phyloP scores from a whole-genome alignment of 2,113 vertebrate species.

The Campylomormyrus tamandua region DNA sequence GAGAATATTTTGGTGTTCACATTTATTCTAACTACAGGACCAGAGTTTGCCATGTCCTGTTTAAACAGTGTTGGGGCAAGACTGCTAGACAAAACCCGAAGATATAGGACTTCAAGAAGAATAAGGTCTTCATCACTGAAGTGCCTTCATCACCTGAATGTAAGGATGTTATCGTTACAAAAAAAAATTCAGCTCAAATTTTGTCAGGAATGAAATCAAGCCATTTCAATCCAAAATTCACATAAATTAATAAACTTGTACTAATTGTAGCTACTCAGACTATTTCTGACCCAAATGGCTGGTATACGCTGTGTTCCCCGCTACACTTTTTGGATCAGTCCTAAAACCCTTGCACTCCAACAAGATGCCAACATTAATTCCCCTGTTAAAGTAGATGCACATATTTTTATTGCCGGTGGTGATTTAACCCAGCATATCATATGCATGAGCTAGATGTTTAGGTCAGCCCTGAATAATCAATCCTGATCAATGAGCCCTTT shows the following conservation, averaged over 20 bases:
- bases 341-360: background rate
- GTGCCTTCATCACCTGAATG: background rate
- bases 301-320: background rate
- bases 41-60: background rate
- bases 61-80: background rate
- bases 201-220: background rate
- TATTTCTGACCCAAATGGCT: background rate
- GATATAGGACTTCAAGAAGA: background rate
- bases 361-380: background rate
- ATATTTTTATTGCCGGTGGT: background rate
- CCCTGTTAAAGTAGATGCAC: background rate
- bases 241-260: background rate
- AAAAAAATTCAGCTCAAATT: background rate
- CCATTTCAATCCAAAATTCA: background rate
- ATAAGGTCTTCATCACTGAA: background rate
- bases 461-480: background rate
- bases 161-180: background rate
- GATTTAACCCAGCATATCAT: background rate
- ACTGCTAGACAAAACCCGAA: background rate
- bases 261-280: background rate
- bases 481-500: background rate
- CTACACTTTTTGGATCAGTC: background rate
- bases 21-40: background rate
- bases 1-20: background rate
- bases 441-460: background rate